Evolutionary conservation across 2,888 invertebrate genomes (phyloP), one percentile per base, ranked within the genome.

Genomic region (Rotaria magnacalcarata): DNA sequence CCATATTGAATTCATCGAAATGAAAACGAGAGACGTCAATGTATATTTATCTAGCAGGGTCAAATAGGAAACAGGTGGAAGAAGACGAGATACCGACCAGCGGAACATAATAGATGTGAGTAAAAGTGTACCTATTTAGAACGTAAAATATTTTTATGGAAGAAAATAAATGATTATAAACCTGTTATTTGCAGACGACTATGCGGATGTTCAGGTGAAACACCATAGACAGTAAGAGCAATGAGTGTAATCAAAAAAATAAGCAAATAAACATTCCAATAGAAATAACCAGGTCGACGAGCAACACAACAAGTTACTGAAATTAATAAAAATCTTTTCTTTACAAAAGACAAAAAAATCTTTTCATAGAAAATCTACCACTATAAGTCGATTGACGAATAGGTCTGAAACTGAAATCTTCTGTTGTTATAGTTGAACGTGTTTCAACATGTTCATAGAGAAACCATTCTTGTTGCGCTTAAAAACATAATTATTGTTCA

Each of bases 201-300:
- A 41, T 80, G 80, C 0, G 80, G 47, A 47, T 47, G 14, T 43
- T 80, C 80, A 11, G 80, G 80, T 47, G 80, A 47, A 80, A 80
- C 80, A 80, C 47, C 80, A 80, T 80, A 80, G 3, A 80, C 80
- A 47, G 80, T 80, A 10, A 80, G n/a, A n/a, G 80, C 80, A 80
- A 80, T 80, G 2, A 80, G 24, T 80, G 80, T 80, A 14, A 80
- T 80, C 4, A 80, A 14, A 47, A 80, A 80, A 10, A 90, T 90
- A 80, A 90, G 89, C 3, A 90, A 88, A 86, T 90, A 89, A 56
- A 90, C 90, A 86, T 90, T 90, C 89, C 90, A 90, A 85, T 90
- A 88, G 88, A 90, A 90, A 88, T 90, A 90, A 19, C 90, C 90
- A 6, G 90, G 89, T 52, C 89, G 87, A 74, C 90, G 85, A 74